These are phyloP conservation scores for Pelvicachromis taeniatus DNA, from an alignment of 2,113 vertebrate genomes.

Conservation along the genomic window DNA sequence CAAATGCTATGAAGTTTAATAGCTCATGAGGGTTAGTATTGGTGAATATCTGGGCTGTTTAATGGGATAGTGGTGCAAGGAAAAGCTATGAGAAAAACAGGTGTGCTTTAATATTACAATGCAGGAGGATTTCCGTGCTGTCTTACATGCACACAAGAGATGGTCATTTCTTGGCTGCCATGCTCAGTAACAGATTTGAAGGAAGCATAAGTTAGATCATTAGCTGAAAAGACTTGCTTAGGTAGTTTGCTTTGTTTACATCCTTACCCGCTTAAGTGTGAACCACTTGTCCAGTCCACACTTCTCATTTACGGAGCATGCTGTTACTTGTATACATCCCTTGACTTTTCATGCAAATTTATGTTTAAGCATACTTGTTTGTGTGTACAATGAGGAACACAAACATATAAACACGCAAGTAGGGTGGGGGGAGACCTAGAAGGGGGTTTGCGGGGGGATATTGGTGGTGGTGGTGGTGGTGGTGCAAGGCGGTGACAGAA, in stretches of 20 bases:
- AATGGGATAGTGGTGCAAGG: not conserved
- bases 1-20: constrained; percentile 4
- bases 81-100: not conserved
- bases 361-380: constrained; percentile 71
- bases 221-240: constrained; percentile 23
- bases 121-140: not conserved
- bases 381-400: constrained; percentile 56
- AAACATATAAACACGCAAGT: constrained; percentile 32
- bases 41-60: constrained; percentile 17
- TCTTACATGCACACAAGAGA: not conserved
- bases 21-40: constrained; percentile 7
- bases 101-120: not conserved
- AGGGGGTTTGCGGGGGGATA: constrained; percentile 5
- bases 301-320: constrained; percentile 34
- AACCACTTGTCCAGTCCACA: constrained; percentile 42
- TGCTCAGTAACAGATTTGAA: not conserved
- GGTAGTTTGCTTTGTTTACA: constrained; percentile 53
- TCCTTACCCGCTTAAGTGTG: constrained; percentile 2
- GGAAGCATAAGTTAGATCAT: constrained; percentile 38
- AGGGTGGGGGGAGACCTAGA: constrained; percentile 59
- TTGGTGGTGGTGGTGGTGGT: constrained; percentile 62
- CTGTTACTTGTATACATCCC: constrained; percentile 60
- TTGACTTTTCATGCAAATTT: constrained; percentile 70
- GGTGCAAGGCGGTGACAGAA: constrained; percentile 82
- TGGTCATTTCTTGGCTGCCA: not conserved